These are phyloP conservation scores for Drosophila suzukii DNA, from an alignment of 1,140 invertebrate species.

Conservation along the genomic window DNA sequence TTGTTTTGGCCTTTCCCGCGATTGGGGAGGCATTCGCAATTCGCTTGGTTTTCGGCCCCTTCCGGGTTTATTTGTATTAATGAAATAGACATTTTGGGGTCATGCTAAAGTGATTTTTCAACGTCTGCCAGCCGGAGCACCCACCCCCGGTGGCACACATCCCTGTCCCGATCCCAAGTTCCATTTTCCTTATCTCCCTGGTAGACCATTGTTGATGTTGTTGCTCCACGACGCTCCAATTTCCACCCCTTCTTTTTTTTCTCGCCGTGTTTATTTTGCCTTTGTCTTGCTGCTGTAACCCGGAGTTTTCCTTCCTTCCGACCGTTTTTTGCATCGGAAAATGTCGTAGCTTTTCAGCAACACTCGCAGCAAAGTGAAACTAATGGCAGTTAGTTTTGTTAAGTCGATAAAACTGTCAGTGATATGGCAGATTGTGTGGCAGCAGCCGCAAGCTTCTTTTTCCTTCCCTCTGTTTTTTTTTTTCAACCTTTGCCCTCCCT, in stretches of 20 bases:
- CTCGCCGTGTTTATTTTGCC: conserved; percentile 69
- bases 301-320: conserved; percentile 28
- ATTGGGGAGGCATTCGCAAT: conserved; percentile 27
- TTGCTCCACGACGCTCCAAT: conserved; percentile 19
- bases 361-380: conserved; percentile 82
- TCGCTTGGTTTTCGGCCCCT: conserved; percentile 31
- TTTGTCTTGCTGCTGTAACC: conserved; percentile 64
- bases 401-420: conserved; percentile 84
- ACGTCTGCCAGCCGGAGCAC: conserved; percentile 59
- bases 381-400: conserved; percentile 84
- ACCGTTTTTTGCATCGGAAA: conserved; percentile 42
- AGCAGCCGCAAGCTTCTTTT: conserved; percentile 41
- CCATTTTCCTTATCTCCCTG: conserved; percentile 42
- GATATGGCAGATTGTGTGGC: conserved; percentile 81
- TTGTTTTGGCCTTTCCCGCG: conserved; percentile 65
- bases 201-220: conserved; percentile 64
- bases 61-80: conserved; percentile 81
- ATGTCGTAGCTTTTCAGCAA: conserved; percentile 75
- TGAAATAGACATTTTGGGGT: conserved; percentile 84
- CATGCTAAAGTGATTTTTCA: conserved; percentile 84
- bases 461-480: not conserved
- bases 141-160: conserved; percentile 8
- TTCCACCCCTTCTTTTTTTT: conserved; percentile 26
- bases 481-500: not conserved
- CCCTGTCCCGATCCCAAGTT: conserved; percentile 13